Percentiles rank a stretch among this genome's conserved stretches.
These are phyloP conservation scores for Sepiola atlantica DNA, from an alignment of 2,888 invertebrate genomes.

Conservation along the genomic window DNA sequence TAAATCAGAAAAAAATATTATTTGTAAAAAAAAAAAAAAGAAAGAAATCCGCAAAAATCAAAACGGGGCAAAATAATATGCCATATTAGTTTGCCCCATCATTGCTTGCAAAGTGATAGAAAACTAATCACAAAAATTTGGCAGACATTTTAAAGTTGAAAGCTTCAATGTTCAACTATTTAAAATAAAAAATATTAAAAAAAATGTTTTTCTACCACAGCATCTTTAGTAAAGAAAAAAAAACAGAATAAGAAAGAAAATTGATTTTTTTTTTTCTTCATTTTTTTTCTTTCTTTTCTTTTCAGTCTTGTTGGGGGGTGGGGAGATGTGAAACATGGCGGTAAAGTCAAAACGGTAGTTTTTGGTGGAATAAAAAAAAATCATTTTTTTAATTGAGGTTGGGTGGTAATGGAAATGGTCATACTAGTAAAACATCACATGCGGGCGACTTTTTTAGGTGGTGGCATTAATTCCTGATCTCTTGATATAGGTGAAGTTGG, in stretches of 20 bases:
- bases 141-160: no score
- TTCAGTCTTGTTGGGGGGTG: not conserved
- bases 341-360: no score
- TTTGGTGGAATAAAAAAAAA: constrained; percentile 11
- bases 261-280: not conserved
- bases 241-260: not conserved
- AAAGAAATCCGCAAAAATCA: not conserved
- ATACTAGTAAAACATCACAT: not conserved
- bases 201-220: not conserved
- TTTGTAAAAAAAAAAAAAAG: no score
- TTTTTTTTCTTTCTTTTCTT: not conserved
- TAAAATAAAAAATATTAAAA: not conserved
- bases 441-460: not conserved
- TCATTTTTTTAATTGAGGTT: not conserved
- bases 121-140: no score
- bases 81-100: not conserved
- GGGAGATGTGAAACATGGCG: not conserved
- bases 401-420: not conserved
- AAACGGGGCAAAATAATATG: not conserved
- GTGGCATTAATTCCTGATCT: constrained; percentile 46
- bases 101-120: no score
- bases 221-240: not conserved
- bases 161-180: not conserved
- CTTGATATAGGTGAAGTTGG: not conserved
- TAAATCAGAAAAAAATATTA: no score